These are phyloP conservation scores for Drosophila crucigera DNA, from an alignment of 2,888 invertebrate genomes.

Conservation along the genomic window DNA sequence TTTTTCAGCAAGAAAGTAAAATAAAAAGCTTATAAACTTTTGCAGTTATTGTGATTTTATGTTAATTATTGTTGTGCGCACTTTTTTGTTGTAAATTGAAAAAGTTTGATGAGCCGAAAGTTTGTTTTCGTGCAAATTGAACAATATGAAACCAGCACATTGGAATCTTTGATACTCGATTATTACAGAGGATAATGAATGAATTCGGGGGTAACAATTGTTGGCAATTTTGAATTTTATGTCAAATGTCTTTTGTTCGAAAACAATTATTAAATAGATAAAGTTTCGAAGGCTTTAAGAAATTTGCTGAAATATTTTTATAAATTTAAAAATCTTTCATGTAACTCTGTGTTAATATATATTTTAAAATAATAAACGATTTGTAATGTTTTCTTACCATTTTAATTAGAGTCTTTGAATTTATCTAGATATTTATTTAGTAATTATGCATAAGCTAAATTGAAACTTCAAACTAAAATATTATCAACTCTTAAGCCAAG, in stretches of 20 bases:
- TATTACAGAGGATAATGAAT: conserved; percentile 7
- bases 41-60: conserved; percentile 55
- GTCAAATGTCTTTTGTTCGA: background rate
- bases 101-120: conserved; percentile 61
- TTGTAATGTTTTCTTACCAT: background rate
- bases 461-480: background rate
- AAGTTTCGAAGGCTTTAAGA: background rate
- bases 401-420: background rate
- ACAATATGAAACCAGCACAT: conserved; percentile 21
- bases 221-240: background rate
- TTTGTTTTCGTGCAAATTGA: conserved; percentile 40
- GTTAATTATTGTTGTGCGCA: conserved; percentile 52
- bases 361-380: background rate
- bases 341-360: background rate
- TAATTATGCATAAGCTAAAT: background rate
- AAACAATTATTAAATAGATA: background rate
- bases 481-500: background rate
- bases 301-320: background rate
- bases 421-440: background rate
- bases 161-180: conserved; percentile 44
- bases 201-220: background rate
- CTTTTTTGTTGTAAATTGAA: conserved; percentile 58
- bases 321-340: background rate
- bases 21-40: conserved; percentile 53
- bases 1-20: conserved; percentile 40